These are phyloP conservation scores for Myotis lucifugus DNA, from an alignment of 2,113 vertebrate genomes.

Conservation along the genomic window DNA sequence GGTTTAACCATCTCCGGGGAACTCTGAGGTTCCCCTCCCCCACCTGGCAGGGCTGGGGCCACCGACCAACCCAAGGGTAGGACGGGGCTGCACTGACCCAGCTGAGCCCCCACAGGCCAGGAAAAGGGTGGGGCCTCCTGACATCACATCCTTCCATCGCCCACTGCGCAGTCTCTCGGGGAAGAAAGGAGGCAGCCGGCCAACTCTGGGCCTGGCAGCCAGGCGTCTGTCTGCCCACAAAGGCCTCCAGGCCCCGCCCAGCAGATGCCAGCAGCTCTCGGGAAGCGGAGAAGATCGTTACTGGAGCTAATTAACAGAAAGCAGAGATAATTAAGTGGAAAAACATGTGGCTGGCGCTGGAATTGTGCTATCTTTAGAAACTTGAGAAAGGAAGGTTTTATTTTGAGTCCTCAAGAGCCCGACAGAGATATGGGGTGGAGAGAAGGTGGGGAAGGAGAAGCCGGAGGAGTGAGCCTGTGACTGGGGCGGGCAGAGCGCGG, in stretches of 20 bases:
- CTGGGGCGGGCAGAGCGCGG: not conserved
- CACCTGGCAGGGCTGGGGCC: not conserved
- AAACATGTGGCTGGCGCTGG: conserved; percentile 18
- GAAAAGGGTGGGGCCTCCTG: not conserved
- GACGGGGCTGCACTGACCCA: not conserved
- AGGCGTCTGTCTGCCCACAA: not conserved
- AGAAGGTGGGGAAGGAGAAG: not conserved
- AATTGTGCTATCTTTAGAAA: conserved; percentile 25
- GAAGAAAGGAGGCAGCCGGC: not conserved
- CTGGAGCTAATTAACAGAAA: conserved; percentile 50
- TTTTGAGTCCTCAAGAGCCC: conserved; percentile 53
- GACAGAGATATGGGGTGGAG: not conserved
- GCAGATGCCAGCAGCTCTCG: not conserved
- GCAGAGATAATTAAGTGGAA: conserved; percentile 61
- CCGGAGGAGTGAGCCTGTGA: not conserved
- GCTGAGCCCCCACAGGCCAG: not conserved
- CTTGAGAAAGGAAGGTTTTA: not conserved
- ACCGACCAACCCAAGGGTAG: not conserved
- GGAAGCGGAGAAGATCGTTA: conserved; percentile 29
- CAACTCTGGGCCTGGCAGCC: not conserved
- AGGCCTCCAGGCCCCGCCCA: not conserved
- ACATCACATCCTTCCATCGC: fast-evolving
- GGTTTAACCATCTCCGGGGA: not conserved
- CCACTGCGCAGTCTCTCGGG: not conserved
- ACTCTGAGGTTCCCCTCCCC: not conserved